A percentile compares a stretch with the other conserved stretches of the same genome.
Evolutionary conservation across 1,140 invertebrate species (phyloP).

Genomic region (Latrodectus geometricus): DNA sequence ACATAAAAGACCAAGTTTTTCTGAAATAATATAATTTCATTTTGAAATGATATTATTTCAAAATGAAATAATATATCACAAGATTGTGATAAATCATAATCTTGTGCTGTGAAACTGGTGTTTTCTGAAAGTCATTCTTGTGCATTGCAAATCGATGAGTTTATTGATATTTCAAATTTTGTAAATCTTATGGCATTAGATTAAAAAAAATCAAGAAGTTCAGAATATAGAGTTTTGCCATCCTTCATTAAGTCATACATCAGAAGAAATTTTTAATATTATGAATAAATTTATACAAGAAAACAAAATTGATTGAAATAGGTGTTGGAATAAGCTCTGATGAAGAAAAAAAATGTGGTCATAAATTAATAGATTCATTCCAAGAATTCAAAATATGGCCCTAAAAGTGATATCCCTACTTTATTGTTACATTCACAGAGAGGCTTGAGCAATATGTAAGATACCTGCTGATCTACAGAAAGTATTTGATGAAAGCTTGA

Average conservation of each 20-base stretch:
- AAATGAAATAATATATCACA: too few species aligned
- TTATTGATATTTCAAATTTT: neutral
- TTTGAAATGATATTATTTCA: too few species aligned
- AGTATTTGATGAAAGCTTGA: neutral
- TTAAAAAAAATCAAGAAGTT: neutral
- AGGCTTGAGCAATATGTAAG: neutral
- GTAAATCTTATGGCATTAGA: neutral
- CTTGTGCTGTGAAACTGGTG: too few species aligned
- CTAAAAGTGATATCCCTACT: constrained; percentile 2
- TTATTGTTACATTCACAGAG: constrained; percentile 12
- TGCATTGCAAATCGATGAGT: constrained; percentile 10
- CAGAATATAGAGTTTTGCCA: neutral
- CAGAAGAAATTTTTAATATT: constrained; percentile 14
- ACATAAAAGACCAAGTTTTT: too few species aligned
- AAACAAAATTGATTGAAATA: neutral
- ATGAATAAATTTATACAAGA: neutral
- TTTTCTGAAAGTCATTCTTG: neutral
- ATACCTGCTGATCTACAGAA: neutral
- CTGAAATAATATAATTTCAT: too few species aligned
- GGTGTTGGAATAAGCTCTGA: neutral
- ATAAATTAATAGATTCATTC: neutral
- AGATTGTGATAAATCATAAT: too few species aligned
- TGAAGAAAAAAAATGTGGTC: neutral
- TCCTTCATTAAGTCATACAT: constrained; percentile 6
- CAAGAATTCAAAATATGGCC: neutral